A percentile compares a stretch with the other conserved stretches of the same genome.
Conservation (phyloP, 2,113 vertebrate genomes). For the Xiphorhynchus elegans region DNA sequence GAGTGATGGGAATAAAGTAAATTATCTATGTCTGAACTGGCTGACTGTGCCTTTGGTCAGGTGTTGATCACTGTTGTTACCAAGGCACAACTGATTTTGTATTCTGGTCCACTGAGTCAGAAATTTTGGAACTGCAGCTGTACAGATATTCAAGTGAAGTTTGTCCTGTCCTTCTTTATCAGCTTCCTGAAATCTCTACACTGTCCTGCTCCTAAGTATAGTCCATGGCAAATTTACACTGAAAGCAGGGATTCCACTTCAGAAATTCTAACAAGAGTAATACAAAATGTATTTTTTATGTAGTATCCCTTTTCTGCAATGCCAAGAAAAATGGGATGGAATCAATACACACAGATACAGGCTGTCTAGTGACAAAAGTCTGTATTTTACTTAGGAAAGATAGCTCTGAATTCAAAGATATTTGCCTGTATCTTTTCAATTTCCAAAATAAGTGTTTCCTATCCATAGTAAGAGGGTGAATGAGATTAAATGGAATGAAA, state of each 20-base stretch:
- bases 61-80: background rate
- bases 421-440: background rate
- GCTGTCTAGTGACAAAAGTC: background rate
- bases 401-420: background rate
- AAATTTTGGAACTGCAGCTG: background rate
- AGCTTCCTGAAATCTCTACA: background rate
- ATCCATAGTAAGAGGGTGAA: background rate
- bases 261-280: background rate
- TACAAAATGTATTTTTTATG: background rate
- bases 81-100: background rate
- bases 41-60: background rate
- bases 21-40: background rate
- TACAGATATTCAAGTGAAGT: background rate
- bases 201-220: background rate
- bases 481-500: conserved; percentile 34
- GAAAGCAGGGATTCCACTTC: background rate
- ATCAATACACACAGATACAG: background rate
- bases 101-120: background rate
- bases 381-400: background rate
- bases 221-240: background rate
- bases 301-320: background rate
- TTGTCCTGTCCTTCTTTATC: background rate
- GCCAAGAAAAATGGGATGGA: background rate
- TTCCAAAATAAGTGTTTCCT: background rate
- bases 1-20: background rate